A percentile compares a stretch with the other conserved stretches of the same genome.
These are phyloP conservation scores for Tetranychus truncatus DNA, from an alignment of 2,888 invertebrate species.

Conservation along the genomic window DNA sequence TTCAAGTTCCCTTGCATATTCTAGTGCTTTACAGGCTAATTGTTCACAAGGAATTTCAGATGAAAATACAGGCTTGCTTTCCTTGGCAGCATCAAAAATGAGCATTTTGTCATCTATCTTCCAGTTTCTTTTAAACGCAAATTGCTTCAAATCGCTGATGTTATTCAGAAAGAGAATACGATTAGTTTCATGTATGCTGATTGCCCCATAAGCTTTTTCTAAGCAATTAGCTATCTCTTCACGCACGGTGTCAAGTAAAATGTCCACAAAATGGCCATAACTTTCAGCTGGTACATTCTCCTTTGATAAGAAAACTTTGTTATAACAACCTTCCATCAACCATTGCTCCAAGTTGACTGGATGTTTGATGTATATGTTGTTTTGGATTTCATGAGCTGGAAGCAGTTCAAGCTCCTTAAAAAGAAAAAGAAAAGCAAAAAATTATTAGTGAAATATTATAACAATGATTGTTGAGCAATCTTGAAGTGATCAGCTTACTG, in stretches of 20 bases:
- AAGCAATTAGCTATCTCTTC: conserved; percentile 91
- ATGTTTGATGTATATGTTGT: conserved; percentile 79
- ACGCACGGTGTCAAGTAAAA: conserved; percentile 77
- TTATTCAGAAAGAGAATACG: conserved; percentile 66
- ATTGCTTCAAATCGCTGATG: conserved; percentile 55
- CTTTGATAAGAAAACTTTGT: conserved; percentile 83
- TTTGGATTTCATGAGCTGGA: conserved; percentile 72
- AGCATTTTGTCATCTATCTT: conserved; percentile 6
- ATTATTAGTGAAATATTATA: not conserved
- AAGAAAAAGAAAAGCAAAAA: not conserved
- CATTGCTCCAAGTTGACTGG: conserved; percentile 91
- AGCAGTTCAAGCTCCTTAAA: conserved; percentile 64
- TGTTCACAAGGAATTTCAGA: conserved; percentile 59
- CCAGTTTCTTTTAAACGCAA: conserved; percentile 17
- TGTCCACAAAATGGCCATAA: conserved; percentile 91
- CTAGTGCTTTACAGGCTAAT: conserved; percentile 78
- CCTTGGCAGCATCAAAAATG: not conserved
- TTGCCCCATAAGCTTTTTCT: conserved; percentile 83
- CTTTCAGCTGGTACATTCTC: conserved; percentile 87
- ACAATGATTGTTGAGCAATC: conserved; percentile 11
- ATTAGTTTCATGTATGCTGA: conserved; percentile 66
- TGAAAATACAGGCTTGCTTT: conserved; percentile 29
- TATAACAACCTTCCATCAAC: conserved; percentile 97
- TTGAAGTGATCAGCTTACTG: conserved; percentile 35
- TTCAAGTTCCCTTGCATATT: conserved; percentile 91